A percentile compares a stretch with the other conserved stretches of the same genome.
These are phyloP conservation scores for Neoscelio sp. DNA, from an alignment of 2,888 invertebrate species.

Conservation along the genomic window DNA sequence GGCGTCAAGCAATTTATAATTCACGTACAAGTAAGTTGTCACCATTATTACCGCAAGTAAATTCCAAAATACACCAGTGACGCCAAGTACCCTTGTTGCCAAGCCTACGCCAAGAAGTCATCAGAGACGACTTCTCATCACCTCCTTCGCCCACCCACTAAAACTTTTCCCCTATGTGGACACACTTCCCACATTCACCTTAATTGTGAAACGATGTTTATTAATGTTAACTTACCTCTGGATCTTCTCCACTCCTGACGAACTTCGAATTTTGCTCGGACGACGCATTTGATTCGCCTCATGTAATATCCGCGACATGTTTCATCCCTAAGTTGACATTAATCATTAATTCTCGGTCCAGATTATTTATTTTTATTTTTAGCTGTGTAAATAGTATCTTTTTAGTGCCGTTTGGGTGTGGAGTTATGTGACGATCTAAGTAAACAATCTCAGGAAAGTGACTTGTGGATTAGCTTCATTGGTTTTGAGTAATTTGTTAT, in stretches of 20 bases:
- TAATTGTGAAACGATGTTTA: conserved; percentile 26
- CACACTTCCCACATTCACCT: conserved; percentile 23
- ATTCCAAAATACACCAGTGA: conserved; percentile 38
- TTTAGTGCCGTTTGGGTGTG: too few relatives aligned
- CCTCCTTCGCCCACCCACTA: conserved; percentile 43
- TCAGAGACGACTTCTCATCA: conserved; percentile 4
- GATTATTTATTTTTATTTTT: conserved; percentile 3
- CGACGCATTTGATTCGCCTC: conserved; percentile 2
- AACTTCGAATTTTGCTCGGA: conserved; percentile 23
- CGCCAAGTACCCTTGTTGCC: conserved; percentile 28
- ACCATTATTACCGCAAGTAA: conserved; percentile 41
- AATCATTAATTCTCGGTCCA: background rate
- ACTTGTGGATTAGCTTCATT: too few relatives aligned
- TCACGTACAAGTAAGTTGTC: conserved; percentile 68
- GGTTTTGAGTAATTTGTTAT: too few relatives aligned
- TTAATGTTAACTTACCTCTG: conserved; percentile 28
- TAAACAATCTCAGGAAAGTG: too few relatives aligned
- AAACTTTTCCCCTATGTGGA: conserved; percentile 16
- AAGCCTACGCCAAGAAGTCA: conserved; percentile 42
- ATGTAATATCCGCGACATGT: conserved; percentile 5
- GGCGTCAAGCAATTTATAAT: conserved; percentile 72
- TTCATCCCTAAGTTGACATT: conserved; percentile 12
- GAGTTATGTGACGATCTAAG: too few relatives aligned
- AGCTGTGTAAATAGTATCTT: background rate
- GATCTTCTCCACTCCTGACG: conserved; percentile 34